A percentile compares a stretch with the other conserved stretches of the same genome.
Conservation (phyloP, 1,140 invertebrate genomes). For the Trigoniulus corallinus region DNA sequence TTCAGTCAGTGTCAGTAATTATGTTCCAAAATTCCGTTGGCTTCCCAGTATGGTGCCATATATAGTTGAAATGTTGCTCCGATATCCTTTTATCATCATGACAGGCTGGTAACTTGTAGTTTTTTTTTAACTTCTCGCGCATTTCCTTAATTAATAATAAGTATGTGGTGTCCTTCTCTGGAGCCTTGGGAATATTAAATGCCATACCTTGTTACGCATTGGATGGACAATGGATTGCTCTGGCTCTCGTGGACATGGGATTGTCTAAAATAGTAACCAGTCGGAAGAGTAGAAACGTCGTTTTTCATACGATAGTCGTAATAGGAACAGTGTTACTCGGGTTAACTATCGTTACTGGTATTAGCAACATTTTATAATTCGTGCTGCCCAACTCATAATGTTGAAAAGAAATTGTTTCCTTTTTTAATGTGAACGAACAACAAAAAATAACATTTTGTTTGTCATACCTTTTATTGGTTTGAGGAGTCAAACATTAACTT, state of each 20-base stretch:
- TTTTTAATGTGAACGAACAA: too few relatives aligned
- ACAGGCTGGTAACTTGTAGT: slow-evolving; percentile 4
- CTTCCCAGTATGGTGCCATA: slow-evolving; percentile 52
- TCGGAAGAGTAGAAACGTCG: slow-evolving; percentile 6
- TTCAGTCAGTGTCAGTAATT: slow-evolving; percentile 49
- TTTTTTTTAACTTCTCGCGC: slow-evolving; percentile 4
- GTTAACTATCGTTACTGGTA: background rate
- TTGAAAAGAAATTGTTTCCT: too few relatives aligned
- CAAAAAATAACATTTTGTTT: too few relatives aligned
- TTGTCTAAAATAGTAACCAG: slow-evolving; percentile 29
- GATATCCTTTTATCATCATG: slow-evolving; percentile 16
- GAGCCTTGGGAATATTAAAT: slow-evolving; percentile 78
- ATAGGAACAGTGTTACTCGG: background rate
- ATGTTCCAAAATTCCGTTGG: slow-evolving; percentile 52
- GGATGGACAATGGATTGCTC: slow-evolving; percentile 75
- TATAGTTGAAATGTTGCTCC: slow-evolving; percentile 42
- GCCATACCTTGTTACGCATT: slow-evolving; percentile 81
- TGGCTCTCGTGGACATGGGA: slow-evolving; percentile 35
- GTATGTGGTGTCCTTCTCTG: slow-evolving; percentile 70
- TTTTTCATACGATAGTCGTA: background rate
- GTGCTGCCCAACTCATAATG: too few relatives aligned
- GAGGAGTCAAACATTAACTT: too few relatives aligned
- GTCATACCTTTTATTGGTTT: too few relatives aligned
- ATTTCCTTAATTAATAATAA: slow-evolving; percentile 20
- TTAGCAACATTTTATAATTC: background rate